Conservation (phyloP, 2,888 invertebrate genomes). For the Leucophora obtusa region DNA sequence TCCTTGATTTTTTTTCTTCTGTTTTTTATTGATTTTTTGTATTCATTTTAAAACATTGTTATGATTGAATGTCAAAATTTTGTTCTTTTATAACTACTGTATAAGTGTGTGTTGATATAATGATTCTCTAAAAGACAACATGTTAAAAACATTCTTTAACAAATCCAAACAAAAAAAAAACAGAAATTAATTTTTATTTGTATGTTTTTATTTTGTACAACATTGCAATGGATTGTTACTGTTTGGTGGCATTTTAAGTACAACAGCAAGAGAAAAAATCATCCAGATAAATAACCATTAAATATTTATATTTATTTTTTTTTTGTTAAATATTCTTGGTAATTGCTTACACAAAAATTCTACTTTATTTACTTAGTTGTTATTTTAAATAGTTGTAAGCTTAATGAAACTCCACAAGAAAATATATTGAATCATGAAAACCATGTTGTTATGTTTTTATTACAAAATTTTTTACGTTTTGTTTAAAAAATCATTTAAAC, state of each 20-base stretch:
- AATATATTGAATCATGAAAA: background rate
- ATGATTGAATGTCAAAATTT: slow-evolving; percentile 65
- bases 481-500: background rate
- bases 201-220: slow-evolving; percentile 32
- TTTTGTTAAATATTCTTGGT: slow-evolving; percentile 47
- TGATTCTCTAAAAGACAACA: slow-evolving; percentile 50
- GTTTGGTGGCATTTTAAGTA: slow-evolving; percentile 22
- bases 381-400: slow-evolving; percentile 56
- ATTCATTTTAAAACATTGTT: slow-evolving; percentile 57
- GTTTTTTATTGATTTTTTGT: slow-evolving; percentile 6
- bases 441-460: background rate
- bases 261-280: slow-evolving; percentile 16
- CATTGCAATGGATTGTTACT: slow-evolving; percentile 17
- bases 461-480: background rate
- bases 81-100: slow-evolving; percentile 3
- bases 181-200: slow-evolving; percentile 37
- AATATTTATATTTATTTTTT: slow-evolving; percentile 57
- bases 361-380: slow-evolving; percentile 58
- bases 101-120: slow-evolving; percentile 41
- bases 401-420: slow-evolving; percentile 28
- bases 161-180: slow-evolving; percentile 29
- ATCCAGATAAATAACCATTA: slow-evolving; percentile 62
- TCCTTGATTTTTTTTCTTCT: slow-evolving; percentile 26
- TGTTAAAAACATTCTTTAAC: slow-evolving; percentile 55
- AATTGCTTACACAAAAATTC: slow-evolving; percentile 60